phyloP scores from a whole-genome alignment of 2,113 vertebrate genomes.

The Nasalis larvatus region DNA sequence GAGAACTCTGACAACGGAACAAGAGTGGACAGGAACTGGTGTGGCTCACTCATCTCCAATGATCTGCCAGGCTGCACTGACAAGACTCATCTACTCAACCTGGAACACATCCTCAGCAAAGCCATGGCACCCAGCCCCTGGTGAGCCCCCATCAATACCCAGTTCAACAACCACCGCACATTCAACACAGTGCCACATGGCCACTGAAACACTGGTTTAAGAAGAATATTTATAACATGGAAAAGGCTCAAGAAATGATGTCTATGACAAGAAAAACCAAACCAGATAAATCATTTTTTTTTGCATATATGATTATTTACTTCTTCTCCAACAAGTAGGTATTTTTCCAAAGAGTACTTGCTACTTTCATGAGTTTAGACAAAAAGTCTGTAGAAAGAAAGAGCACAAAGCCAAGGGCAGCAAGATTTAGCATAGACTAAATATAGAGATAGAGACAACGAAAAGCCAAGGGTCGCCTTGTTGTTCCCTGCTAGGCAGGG shows the following conservation, averaged over 20 bases:
- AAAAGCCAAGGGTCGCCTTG: accelerated
- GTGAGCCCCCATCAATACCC: not conserved
- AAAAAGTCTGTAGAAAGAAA: not conserved
- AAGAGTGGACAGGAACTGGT: not conserved
- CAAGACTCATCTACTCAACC: not conserved
- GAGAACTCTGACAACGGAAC: not conserved
- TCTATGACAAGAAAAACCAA: not conserved
- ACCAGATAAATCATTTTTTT: not conserved
- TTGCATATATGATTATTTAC: not conserved
- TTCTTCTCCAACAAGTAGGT: not conserved
- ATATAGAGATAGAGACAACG: not conserved
- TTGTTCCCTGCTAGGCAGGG: not conserved
- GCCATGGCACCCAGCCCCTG: accelerated
- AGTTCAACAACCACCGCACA: not conserved
- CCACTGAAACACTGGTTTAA: not conserved
- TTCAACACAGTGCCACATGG: accelerated
- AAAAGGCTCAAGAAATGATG: not conserved
- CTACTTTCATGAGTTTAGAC: not conserved
- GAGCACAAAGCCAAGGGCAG: not conserved
- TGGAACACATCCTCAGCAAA: not conserved
- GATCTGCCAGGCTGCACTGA: accelerated
- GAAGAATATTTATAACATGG: not conserved
- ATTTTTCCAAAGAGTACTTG: not conserved
- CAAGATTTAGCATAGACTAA: not conserved
- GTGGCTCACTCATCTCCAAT: accelerated